Evolutionary conservation across 92 coral and sea anemone species (phyloP).

Genomic region (Bergia puertoricense): DNA sequence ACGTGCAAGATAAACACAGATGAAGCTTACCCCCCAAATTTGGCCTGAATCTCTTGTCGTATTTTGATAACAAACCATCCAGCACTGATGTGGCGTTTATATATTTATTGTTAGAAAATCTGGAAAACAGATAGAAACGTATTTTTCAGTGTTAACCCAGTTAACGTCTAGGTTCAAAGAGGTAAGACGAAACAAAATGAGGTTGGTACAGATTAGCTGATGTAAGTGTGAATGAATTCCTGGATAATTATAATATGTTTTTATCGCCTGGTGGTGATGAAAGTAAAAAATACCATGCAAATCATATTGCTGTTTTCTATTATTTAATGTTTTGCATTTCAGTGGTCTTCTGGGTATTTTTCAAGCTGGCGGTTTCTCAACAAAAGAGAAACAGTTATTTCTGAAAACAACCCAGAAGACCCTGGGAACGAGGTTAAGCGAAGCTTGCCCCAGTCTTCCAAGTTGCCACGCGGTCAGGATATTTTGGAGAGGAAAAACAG

Average conservation of each 20-base stretch:
- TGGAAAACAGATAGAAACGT: not conserved
- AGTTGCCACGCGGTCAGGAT: no score
- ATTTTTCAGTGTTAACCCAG: no score
- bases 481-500: no score
- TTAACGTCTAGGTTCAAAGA: not conserved
- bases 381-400: no score
- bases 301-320: not conserved
- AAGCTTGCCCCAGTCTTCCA: no score
- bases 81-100: conserved; percentile 13
- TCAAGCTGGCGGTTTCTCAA: no score
- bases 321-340: not conserved
- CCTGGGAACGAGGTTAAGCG: no score
- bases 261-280: not conserved
- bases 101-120: not conserved
- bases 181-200: not conserved
- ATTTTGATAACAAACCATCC: conserved; percentile 27
- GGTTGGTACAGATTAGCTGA: not conserved
- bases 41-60: conserved; percentile 54
- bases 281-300: no score
- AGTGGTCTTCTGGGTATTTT: not conserved
- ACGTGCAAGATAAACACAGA: not conserved
- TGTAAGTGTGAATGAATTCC: not conserved
- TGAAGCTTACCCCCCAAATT: conserved; percentile 43
- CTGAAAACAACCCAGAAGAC: no score
- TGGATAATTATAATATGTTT: no score